Conservation (phyloP, 2,888 invertebrate genomes). For the Drosophila flavopinicola region DNA sequence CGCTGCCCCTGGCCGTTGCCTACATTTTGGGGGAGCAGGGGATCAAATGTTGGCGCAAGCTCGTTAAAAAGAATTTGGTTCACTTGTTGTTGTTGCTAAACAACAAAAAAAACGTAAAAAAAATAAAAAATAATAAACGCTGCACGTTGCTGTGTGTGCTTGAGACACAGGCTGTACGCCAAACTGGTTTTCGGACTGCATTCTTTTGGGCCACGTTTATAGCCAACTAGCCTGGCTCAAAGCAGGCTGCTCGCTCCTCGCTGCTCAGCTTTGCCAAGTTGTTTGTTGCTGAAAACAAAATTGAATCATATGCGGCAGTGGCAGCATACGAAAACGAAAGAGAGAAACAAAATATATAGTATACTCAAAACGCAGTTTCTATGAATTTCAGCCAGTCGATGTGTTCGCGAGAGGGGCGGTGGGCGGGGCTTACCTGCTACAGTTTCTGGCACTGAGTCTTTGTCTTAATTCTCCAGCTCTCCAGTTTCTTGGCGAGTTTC, state of each 20-base stretch:
- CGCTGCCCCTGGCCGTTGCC: constrained; percentile 21
- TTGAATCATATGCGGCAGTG: constrained; percentile 71
- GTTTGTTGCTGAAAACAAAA: constrained; percentile 67
- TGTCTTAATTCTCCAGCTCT: constrained; percentile 31
- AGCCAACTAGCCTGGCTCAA: constrained; percentile 49
- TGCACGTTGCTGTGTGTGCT: constrained; percentile 58
- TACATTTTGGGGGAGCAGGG: constrained; percentile 32
- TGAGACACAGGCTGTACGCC: constrained; percentile 72
- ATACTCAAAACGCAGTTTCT: constrained; percentile 28
- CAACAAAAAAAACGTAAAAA: constrained; percentile 9
- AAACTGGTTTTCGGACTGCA: constrained; percentile 77
- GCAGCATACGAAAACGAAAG: constrained; percentile 27
- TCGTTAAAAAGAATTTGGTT: constrained; percentile 81
- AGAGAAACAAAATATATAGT: neutral
- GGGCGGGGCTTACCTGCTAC: constrained; percentile 44
- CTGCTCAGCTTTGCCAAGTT: constrained; percentile 56
- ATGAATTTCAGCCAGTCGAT: constrained; percentile 39
- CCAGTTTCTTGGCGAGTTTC: constrained; percentile 37
- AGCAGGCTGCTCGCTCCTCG: constrained; percentile 52
- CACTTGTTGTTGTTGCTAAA: constrained; percentile 66
- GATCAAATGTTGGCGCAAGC: constrained; percentile 79
- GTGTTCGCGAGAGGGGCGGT: too few species aligned
- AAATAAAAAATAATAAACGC: constrained; percentile 18
- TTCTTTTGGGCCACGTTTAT: constrained; percentile 77
- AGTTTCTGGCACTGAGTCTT: constrained; percentile 37